Conservation (phyloP, 2,888 invertebrate species). For the Bedellia somnulentella region DNA sequence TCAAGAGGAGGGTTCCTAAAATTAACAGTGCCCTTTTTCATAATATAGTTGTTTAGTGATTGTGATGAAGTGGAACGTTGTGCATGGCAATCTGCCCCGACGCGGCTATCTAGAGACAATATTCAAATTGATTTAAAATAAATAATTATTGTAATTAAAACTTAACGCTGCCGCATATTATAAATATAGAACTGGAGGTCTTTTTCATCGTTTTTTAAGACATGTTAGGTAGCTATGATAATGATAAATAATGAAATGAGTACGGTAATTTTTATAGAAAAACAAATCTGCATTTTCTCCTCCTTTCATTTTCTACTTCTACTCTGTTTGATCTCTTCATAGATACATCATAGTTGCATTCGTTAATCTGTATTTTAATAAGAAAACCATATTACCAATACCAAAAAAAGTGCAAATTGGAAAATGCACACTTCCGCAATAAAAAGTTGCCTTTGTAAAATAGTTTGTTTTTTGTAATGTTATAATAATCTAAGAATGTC, state of each 20-base stretch:
- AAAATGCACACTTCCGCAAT: too few relatives aligned
- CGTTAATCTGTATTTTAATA: too few relatives aligned
- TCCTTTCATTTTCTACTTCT: conserved; percentile 20
- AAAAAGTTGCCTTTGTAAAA: too few relatives aligned
- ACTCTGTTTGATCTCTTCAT: conserved; percentile 51
- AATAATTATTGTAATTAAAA: conserved; percentile 57
- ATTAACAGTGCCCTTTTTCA: conserved; percentile 60
- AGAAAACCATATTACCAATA: too few relatives aligned
- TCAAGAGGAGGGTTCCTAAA: conserved; percentile 97
- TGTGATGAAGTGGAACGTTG: conserved; percentile 21
- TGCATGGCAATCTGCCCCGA: conserved; percentile 29
- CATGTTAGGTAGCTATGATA: conserved; percentile 55
- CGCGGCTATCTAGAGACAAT: conserved; percentile 48
- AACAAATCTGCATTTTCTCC: conserved; percentile 50
- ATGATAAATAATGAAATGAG: conserved; percentile 46
- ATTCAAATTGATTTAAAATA: conserved; percentile 58
- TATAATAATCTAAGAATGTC: too few relatives aligned
- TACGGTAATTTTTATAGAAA: conserved; percentile 53
- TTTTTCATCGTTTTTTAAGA: conserved; percentile 61
- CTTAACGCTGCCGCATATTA: conserved; percentile 57
- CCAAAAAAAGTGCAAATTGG: too few relatives aligned
- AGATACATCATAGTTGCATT: too few relatives aligned
- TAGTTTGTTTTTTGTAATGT: too few relatives aligned
- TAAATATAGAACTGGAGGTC: conserved; percentile 54
- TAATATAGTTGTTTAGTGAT: conserved; percentile 51